phyloP scores from a whole-genome alignment of 2,888 invertebrate genomes.

The Lepidochitona cinerea region DNA sequence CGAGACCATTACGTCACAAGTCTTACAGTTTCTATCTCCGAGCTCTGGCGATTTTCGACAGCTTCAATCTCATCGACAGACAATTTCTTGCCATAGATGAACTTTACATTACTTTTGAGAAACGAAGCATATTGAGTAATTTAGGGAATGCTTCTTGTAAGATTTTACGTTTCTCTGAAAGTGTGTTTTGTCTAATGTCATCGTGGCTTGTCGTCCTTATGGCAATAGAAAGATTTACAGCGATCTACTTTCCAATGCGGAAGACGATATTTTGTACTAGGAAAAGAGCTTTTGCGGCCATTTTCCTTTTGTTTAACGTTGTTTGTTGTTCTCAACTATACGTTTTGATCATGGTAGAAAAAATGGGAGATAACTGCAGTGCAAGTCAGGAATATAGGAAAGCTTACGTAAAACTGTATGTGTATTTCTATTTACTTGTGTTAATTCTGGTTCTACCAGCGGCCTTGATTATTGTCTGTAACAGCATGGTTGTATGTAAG shows the following conservation, averaged over 20 bases:
- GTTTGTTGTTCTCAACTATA: slow-evolving; percentile 38
- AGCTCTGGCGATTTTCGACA: slow-evolving; percentile 41
- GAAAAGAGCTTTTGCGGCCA: slow-evolving; percentile 30
- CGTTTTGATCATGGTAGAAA: slow-evolving; percentile 33
- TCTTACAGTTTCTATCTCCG: slow-evolving; percentile 43
- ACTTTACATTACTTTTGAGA: neutral
- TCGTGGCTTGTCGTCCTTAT: slow-evolving; percentile 40
- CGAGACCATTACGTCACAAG: slow-evolving; percentile 33
- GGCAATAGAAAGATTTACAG: slow-evolving; percentile 38
- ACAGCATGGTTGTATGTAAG: slow-evolving; percentile 34
- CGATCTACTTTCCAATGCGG: slow-evolving; percentile 36
- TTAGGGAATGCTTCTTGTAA: slow-evolving; percentile 36
- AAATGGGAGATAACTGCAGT: slow-evolving; percentile 19
- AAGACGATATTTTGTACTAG: slow-evolving; percentile 31
- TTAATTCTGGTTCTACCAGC: slow-evolving; percentile 38
- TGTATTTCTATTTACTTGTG: slow-evolving; percentile 36
- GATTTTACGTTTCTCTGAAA: slow-evolving; percentile 32
- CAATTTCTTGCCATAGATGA: neutral
- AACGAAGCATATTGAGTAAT: slow-evolving; percentile 5
- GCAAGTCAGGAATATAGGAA: slow-evolving; percentile 6
- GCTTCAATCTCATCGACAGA: slow-evolving; percentile 28
- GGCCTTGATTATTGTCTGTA: slow-evolving; percentile 35
- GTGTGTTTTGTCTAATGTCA: slow-evolving; percentile 43
- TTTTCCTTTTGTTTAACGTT: slow-evolving; percentile 32
- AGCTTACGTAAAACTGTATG: slow-evolving; percentile 33